Evolutionary conservation across 2,888 invertebrate genomes (phyloP).

Genomic region (Bellardia bayeri): DNA sequence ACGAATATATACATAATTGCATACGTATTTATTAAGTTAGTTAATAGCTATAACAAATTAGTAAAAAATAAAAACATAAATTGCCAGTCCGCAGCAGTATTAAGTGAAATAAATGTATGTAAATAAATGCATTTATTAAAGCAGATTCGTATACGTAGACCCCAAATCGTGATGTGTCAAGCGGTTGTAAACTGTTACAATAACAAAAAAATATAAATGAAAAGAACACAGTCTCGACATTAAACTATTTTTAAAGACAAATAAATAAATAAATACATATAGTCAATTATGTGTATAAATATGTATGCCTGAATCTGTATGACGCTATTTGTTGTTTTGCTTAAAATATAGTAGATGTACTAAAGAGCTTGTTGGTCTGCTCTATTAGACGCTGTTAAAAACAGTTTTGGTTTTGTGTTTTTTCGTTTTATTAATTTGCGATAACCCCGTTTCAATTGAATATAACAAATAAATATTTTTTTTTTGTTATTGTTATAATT

Average conservation of each 20-base stretch:
- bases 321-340: neutral
- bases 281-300: neutral
- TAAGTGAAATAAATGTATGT: neutral
- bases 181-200: conserved; percentile 23
- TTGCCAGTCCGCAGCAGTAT: too few species aligned
- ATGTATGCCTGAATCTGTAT: neutral
- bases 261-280: conserved; percentile 13
- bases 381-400: neutral
- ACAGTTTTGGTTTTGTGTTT: neutral
- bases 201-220: conserved; percentile 1
- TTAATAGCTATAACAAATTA: too few species aligned
- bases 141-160: conserved; percentile 19
- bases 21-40: too few species aligned
- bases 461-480: conserved; percentile 33
- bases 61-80: too few species aligned
- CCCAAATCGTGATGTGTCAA: conserved; percentile 60
- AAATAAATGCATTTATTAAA: neutral
- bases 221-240: conserved; percentile 4
- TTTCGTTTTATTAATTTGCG: conserved; percentile 39
- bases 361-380: neutral
- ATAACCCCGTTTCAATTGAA: conserved; percentile 54
- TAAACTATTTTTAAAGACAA: conserved; percentile 14
- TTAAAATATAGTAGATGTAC: neutral
- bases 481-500: conserved; percentile 2
- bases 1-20: too few species aligned